Conservation (phyloP, 2,888 invertebrate genomes). For the Leptogaster cylindrica region DNA sequence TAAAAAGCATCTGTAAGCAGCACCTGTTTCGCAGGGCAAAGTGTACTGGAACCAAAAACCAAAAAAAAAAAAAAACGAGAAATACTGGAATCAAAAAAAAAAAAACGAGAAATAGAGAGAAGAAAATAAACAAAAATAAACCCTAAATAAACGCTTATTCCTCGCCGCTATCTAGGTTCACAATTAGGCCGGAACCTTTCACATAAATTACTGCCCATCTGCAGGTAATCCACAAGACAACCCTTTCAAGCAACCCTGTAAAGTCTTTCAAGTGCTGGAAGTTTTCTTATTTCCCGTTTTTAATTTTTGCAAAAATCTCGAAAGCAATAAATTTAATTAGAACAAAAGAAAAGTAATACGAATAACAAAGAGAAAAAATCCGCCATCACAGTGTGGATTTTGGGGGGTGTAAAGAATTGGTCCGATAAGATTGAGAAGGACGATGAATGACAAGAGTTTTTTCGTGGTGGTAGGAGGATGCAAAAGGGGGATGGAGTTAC, state of each 20-base stretch:
- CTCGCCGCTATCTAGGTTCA: constrained; percentile 11
- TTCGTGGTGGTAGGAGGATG: not conserved
- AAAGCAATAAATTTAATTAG: constrained; percentile 38
- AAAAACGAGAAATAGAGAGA: too few species aligned
- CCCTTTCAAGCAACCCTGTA: constrained; percentile 26
- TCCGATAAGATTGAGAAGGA: too few species aligned
- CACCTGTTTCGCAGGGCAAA: constrained; percentile 26
- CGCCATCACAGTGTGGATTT: too few species aligned
- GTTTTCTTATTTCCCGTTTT: constrained; percentile 11
- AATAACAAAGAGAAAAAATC: constrained; percentile 3
- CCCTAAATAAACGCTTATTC: constrained; percentile 13
- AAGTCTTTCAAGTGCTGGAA: constrained; percentile 15
- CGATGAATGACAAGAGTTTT: too few species aligned
- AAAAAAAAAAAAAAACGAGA: too few species aligned
- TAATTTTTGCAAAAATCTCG: constrained; percentile 36
- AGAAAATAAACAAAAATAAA: constrained; percentile 29
- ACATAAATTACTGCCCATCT: constrained; percentile 35
- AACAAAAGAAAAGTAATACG: constrained; percentile 23
- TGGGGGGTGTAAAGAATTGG: too few species aligned
- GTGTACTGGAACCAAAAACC: too few species aligned
- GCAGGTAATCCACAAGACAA: constrained; percentile 12
- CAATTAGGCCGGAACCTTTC: constrained; percentile 33
- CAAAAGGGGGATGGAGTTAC: not conserved
- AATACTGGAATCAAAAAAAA: constrained; percentile 17
- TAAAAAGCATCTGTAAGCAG: constrained; percentile 26